Percentiles rank a stretch among this genome's conserved stretches.
These are phyloP conservation scores for Aythya baeri DNA, from an alignment of 2,113 vertebrate species.

Conservation along the genomic window DNA sequence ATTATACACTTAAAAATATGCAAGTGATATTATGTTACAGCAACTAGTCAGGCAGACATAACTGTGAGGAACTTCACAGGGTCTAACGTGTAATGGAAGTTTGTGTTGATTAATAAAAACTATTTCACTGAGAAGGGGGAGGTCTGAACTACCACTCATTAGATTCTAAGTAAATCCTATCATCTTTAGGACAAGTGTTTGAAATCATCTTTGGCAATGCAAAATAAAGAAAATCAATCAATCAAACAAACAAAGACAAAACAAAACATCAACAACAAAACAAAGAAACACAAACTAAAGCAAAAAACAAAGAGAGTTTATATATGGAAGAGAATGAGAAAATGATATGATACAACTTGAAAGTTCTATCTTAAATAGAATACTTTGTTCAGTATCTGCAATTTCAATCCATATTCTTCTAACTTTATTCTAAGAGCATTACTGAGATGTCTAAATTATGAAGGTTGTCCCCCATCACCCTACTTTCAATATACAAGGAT, in stretches of 20 bases:
- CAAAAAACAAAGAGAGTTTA: no score
- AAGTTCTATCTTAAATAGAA: background rate
- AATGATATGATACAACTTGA: background rate
- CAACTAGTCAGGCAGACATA: background rate
- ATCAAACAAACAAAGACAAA: no score
- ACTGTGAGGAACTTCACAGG: background rate
- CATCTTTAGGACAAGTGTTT: background rate
- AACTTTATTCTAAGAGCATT: background rate
- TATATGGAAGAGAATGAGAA: background rate
- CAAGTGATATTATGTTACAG: background rate
- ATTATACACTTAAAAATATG: background rate
- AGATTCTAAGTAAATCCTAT: background rate
- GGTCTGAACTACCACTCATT: background rate
- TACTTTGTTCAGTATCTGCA: background rate
- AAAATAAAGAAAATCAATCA: background rate
- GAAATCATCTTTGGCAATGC: background rate
- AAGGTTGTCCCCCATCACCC: background rate
- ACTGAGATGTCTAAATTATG: background rate
- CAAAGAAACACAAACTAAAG: no score
- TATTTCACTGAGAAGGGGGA: background rate
- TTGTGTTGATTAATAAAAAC: background rate
- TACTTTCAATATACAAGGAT: background rate
- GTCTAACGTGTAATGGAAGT: background rate
- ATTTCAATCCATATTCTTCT: background rate
- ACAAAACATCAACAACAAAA: background rate